A percentile compares a stretch with the other conserved stretches of the same genome.
Conservation (phyloP, 37 sponge, comb jelly and placozoan species). For the Geodia barretti region DNA sequence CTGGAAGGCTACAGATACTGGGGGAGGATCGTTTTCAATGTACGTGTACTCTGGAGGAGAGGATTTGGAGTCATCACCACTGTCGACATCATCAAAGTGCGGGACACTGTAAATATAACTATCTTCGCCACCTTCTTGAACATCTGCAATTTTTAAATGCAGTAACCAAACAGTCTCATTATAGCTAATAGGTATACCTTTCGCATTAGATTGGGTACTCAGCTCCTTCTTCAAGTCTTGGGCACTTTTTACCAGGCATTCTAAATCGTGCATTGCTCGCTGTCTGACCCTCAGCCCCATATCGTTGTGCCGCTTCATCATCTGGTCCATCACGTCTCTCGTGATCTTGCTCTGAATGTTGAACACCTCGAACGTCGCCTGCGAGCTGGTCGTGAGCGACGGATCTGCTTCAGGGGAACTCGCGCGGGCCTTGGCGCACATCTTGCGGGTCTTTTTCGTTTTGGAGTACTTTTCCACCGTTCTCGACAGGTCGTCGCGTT, state of each 20-base stretch:
- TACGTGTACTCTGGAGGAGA: not conserved
- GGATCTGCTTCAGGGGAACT: not conserved
- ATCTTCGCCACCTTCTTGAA: too few relatives aligned
- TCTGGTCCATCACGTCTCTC: not conserved
- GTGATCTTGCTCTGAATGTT: not conserved
- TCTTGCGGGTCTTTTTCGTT: not conserved
- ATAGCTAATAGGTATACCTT: too few relatives aligned
- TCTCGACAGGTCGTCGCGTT: not conserved
- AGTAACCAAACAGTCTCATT: too few relatives aligned
- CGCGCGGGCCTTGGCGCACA: not conserved
- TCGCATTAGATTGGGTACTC: too few relatives aligned
- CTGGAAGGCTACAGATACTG: too few relatives aligned
- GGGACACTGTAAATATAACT: not conserved
- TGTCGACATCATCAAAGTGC: not conserved
- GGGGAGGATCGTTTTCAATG: not conserved
- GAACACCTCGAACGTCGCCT: not conserved
- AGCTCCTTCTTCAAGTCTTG: too few relatives aligned
- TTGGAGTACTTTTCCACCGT: not conserved
- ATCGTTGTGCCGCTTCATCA: too few relatives aligned
- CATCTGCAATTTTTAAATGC: too few relatives aligned
- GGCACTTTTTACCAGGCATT: too few relatives aligned
- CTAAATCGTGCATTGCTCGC: too few relatives aligned
- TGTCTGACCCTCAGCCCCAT: not conserved
- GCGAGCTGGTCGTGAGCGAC: not conserved
- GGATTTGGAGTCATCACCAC: too few relatives aligned